Evolutionary conservation across 2,797 vertebrate genomes (phyloP).

Genomic region (Pygocentrus nattereri): DNA sequence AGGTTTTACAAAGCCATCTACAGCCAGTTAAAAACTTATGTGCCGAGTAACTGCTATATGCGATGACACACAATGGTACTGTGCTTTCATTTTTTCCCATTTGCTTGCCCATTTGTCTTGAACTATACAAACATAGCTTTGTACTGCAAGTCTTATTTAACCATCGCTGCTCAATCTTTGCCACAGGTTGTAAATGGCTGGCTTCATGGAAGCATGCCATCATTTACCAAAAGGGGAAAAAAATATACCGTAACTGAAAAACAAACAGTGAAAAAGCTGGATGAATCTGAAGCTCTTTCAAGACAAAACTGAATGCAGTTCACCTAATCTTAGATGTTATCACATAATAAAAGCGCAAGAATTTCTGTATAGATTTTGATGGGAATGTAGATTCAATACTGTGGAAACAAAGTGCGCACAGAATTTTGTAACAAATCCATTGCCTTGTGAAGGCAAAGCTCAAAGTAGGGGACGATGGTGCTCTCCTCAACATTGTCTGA

Average conservation of each 20-base stretch:
- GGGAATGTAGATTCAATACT: no score
- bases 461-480: no score
- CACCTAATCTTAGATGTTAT: no score
- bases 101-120: conserved; percentile 47
- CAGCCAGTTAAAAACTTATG: conserved; percentile 38
- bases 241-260: not conserved
- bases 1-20: conserved; percentile 47
- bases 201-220: conserved; percentile 11
- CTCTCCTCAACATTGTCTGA: no score
- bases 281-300: not conserved
- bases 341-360: not conserved
- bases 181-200: conserved; percentile 30
- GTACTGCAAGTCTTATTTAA: conserved; percentile 27
- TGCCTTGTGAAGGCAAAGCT: no score
- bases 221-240: not conserved
- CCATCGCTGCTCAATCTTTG: conserved; percentile 27
- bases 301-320: not conserved
- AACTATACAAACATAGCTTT: conserved; percentile 34
- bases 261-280: not conserved
- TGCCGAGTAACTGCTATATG: conserved; percentile 43
- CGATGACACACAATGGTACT: conserved; percentile 45
- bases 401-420: no score
- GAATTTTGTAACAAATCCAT: no score
- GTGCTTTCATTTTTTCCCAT: conserved; percentile 30
- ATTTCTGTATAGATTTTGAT: no score